Conservation (phyloP, 2,888 invertebrate genomes). For the Polia nebulosa region DNA sequence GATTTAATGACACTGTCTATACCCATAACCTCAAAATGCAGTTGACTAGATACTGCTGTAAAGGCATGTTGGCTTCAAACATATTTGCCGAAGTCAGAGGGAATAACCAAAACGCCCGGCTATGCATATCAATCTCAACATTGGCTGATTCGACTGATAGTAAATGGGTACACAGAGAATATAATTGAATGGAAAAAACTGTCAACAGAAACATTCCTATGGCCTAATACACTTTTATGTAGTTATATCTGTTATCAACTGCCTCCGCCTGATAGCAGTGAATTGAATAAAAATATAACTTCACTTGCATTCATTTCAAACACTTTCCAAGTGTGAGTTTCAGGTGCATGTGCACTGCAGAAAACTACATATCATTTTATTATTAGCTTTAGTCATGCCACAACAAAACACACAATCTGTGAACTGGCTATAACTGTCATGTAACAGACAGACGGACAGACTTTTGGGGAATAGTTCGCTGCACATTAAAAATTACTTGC, state of each 20-base stretch:
- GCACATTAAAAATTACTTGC: slow-evolving; percentile 15
- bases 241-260: slow-evolving; percentile 7
- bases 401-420: slow-evolving; percentile 10
- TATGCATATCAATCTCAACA: background rate
- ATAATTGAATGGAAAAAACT: slow-evolving; percentile 13
- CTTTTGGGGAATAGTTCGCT: slow-evolving; percentile 14
- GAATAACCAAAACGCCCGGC: background rate
- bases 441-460: slow-evolving; percentile 29
- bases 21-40: background rate
- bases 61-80: background rate
- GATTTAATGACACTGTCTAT: background rate
- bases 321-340: background rate
- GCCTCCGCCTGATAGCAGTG: background rate
- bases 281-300: background rate
- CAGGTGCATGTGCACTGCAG: background rate
- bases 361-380: background rate
- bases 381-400: slow-evolving; percentile 6
- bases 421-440: slow-evolving; percentile 6
- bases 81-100: background rate
- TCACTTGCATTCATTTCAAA: background rate
- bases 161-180: slow-evolving; percentile 26
- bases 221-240: background rate
- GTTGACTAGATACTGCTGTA: background rate
- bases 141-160: slow-evolving; percentile 4
- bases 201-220: slow-evolving; percentile 20